Conservation (phyloP, 2,888 invertebrate genomes). For the Muscina levida region DNA sequence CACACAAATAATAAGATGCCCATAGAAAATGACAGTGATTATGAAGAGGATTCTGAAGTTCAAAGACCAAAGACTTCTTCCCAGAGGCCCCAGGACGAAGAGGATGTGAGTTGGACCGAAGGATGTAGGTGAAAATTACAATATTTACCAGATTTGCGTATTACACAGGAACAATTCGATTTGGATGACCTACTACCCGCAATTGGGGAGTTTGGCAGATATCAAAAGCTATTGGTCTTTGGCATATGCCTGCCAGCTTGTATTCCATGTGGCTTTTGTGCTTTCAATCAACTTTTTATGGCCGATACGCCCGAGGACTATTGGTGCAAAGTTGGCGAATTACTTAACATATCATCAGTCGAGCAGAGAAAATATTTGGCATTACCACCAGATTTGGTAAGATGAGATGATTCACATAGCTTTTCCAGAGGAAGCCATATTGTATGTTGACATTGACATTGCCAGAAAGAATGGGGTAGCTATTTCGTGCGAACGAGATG, state of each 20-base stretch:
- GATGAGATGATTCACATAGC: slow-evolving; percentile 47
- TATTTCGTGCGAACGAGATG: slow-evolving; percentile 28
- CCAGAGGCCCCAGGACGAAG: slow-evolving; percentile 40
- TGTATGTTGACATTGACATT: slow-evolving; percentile 59
- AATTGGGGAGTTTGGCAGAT: slow-evolving; percentile 93
- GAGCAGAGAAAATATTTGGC: slow-evolving; percentile 84
- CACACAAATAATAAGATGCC: slow-evolving; percentile 50
- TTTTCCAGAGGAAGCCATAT: slow-evolving; percentile 64
- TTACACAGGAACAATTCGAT: slow-evolving; percentile 82
- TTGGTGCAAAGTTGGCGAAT: slow-evolving; percentile 89
- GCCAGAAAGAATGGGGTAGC: slow-evolving; percentile 39
- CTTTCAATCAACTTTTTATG: slow-evolving; percentile 96
- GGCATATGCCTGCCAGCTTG: slow-evolving; percentile 93
- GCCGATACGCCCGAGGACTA: slow-evolving; percentile 91
- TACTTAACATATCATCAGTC: slow-evolving; percentile 82
- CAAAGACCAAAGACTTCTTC: slow-evolving; percentile 29
- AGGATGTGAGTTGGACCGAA: slow-evolving; percentile 44
- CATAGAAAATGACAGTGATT: slow-evolving; percentile 59
- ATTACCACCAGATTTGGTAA: slow-evolving; percentile 83
- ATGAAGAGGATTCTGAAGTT: slow-evolving; percentile 54
- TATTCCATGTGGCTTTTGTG: slow-evolving; percentile 94
- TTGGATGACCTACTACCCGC: slow-evolving; percentile 91
- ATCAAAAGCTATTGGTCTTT: slow-evolving; percentile 92
- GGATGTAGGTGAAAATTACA: no score
- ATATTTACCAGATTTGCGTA: neutral